Base-by-base conservation (phyloP, 2,888 invertebrate species). In the Deilephila elpenor region DNA sequence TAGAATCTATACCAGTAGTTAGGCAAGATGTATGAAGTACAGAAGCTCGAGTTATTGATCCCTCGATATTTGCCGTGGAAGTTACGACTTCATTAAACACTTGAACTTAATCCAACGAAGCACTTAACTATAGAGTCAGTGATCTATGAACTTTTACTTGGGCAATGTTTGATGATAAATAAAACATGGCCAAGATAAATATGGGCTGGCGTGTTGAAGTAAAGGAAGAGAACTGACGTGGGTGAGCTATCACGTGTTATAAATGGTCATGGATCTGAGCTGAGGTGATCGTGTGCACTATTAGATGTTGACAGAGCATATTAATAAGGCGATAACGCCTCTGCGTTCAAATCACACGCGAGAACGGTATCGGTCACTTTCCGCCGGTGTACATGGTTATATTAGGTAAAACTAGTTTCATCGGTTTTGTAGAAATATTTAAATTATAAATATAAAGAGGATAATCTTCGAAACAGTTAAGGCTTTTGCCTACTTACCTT, bases 231-330 rank as follows among this genome's bases (percentile, higher is more conserved):
- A 86, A 82, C 82, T 84, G 76, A 84, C 81, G 87, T 76, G 80
- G 89, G 89, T 84, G 86, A 78, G 74, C 82, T 84, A 85, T 86
- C 83, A 79, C 82, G 73, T 74, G 3, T 84, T 85, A 82, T 86
- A 88, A 83, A 88, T 82, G 85, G 83, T 77, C 81, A 83, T 83
- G 85, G 80, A 79, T 81, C 64, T 56, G 53, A 89, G 89, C 86
- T 90, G 90, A 91, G 90, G 89, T 88, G 84, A 89, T 87, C 89
- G 82, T 86, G 88, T 89, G 82, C 82, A 82, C 82, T 83, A 87
- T 81, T 79, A 59, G 76, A 78, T 77, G 79, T 78, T 78, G 75
- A 84, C 79, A 80, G 82, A 84, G 86, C 86, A 84, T 84, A 82
- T 73, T 83, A 84, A 51, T 67, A 82, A 82, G 83, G 78, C 82